Base-by-base conservation (phyloP, 2,113 vertebrate genomes). In the Anas platyrhynchos region DNA sequence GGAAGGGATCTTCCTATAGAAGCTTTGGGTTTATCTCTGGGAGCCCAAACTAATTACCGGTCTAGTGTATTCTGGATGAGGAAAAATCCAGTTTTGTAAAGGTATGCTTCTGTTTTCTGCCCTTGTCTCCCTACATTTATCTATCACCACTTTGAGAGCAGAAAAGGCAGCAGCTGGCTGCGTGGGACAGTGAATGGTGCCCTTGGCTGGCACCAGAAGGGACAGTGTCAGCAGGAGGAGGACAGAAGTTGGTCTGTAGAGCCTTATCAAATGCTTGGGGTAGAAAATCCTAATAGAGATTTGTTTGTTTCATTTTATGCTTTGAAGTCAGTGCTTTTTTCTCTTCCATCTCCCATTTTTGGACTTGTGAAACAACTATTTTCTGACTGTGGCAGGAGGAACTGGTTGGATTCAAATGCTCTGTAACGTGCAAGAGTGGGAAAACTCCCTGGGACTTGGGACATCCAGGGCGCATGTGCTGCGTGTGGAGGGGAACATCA, bases 401-500 rank as follows among this genome's bases (percentile, higher is more conserved):
- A 43, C 43, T n/a, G 34, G 9, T 76, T 84, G 38, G 58, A 59
- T 38, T 11, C 31, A 67, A 32, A 6, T 21, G 0, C 12, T 86
- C 36, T 8, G 8, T 9, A 34, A 3, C 2, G 13, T 7, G 4
- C 0, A 3, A 25, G 48, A 88, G 65, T 20, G 14, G 41, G 31
- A 62, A 44, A 32, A 26, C 23, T 26, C 13, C 17, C n/a, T 15
- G 34, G 73, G 54, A 38, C 16, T 15, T 48, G 31, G 13, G 17
- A 7, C 0, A 1, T 8, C 48, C 2, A 5, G 16, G 81, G 54
- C n/a, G 31, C 46, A 16, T 3, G 6, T 22, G 88, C 38, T 41
- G 32, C 0, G 0, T 12, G 6, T 22, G 72, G 16, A 67, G 59
- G 52, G 34, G 38, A 56, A 13, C 59, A 1, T 1, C 0, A 3